Percentiles rank a stretch among this genome's conserved stretches.
Conservation (phyloP, 2,888 invertebrate species). For the Zaprionus lineosus region DNA sequence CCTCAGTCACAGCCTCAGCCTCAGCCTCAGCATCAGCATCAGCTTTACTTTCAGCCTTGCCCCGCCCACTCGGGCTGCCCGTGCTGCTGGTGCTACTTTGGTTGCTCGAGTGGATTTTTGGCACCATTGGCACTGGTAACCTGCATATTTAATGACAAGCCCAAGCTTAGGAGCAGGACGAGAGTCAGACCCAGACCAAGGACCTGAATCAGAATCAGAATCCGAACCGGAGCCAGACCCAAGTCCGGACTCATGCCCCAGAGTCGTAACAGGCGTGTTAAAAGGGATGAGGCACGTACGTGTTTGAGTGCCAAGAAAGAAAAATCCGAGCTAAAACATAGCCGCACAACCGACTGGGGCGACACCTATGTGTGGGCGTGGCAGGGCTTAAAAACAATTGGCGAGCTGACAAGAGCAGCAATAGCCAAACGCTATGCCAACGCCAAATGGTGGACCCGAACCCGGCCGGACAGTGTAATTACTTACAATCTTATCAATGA, state of each 20-base stretch:
- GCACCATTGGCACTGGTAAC: slow-evolving; percentile 77
- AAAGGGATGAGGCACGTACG: slow-evolving; percentile 45
- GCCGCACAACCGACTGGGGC: no score
- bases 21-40: slow-evolving; percentile 9
- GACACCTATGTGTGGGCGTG: slow-evolving; percentile 21
- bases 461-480: slow-evolving; percentile 45
- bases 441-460: slow-evolving; percentile 29
- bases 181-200: neutral
- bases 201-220: slow-evolving; percentile 2
- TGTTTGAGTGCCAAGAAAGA: slow-evolving; percentile 72
- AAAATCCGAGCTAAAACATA: slow-evolving; percentile 10
- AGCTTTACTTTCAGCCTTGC: slow-evolving; percentile 4
- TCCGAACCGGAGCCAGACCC: neutral
- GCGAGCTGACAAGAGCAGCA: slow-evolving; percentile 50
- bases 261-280: no score
- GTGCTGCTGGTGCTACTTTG: slow-evolving; percentile 50
- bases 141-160: slow-evolving; percentile 79
- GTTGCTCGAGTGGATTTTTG: slow-evolving; percentile 61
- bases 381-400: slow-evolving; percentile 42
- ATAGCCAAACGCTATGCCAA: slow-evolving; percentile 18
- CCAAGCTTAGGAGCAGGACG: slow-evolving; percentile 10
- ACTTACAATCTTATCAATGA: slow-evolving; percentile 47
- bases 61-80: slow-evolving; percentile 24
- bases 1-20: slow-evolving; percentile 1
- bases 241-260: neutral